phyloP scores from a whole-genome alignment of 2,888 invertebrate genomes.

The Notodonta dromedarius region DNA sequence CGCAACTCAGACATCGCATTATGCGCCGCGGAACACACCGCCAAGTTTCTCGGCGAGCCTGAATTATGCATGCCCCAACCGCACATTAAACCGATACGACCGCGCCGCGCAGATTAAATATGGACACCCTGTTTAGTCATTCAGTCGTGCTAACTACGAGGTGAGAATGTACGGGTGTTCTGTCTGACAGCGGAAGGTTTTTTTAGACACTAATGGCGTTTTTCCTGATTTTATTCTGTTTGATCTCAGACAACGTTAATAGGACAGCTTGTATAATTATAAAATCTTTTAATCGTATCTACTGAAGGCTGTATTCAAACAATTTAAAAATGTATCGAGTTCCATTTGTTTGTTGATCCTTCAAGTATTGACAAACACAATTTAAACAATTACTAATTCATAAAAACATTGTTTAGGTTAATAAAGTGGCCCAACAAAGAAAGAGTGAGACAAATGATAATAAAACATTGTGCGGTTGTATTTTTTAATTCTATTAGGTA shows the following conservation, averaged over 20 bases:
- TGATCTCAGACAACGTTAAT: not conserved
- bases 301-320: no score
- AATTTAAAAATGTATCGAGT: no score
- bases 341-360: no score
- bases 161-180: constrained; percentile 46
- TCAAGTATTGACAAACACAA: no score
- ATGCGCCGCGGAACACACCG: constrained; percentile 48
- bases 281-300: no score
- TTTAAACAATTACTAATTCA: no score
- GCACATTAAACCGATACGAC: constrained; percentile 65
- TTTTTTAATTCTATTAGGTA: no score
- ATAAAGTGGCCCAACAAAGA: no score
- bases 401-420: no score
- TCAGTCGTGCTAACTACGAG: constrained; percentile 58
- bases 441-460: no score
- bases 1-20: constrained; percentile 47
- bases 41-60: constrained; percentile 48
- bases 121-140: constrained; percentile 69
- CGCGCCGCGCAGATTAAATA: constrained; percentile 64
- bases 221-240: not conserved
- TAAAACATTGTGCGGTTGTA: no score
- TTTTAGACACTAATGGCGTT: not conserved
- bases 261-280: no score
- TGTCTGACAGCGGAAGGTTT: constrained; percentile 6
- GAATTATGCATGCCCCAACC: constrained; percentile 66